Evolutionary conservation across 2,888 invertebrate genomes (phyloP), one percentile per base, ranked within the genome.

Genomic region (Odontomyia ornata): DNA sequence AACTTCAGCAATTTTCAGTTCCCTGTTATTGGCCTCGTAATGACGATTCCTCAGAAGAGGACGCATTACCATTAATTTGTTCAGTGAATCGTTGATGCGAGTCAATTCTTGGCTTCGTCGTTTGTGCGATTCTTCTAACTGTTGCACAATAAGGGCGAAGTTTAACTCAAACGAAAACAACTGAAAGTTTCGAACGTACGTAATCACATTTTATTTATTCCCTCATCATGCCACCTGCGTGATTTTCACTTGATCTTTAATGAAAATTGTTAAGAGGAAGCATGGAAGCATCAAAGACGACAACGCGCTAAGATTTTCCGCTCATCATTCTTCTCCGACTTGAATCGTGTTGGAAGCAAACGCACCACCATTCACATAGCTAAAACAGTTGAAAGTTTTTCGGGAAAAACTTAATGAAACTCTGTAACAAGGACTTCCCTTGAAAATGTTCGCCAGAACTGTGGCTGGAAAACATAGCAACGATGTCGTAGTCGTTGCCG

Each of bases 371-470:
- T 46, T 23, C 25, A 5, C 15, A 0, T 28, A 9, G 9, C 36
- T 36, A 36, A 9, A 36, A 36, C 9, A 36, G 9, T 36, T 9
- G 36, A 27, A 57, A 57, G 30, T 15, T 57, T 73, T 57, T 73
- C 73, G 36, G 21, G 28, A 28, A 23, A 73, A 60, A 73, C 36
- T 60, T 60, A 57, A 73, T 73, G 60, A 36, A 21, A 73, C 18
- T 73, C 57, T 57, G 56, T 60, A 21, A 23, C 36, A 57, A 43
- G 60, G 0, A 30, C 21, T 73, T 30, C 52, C 60, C 52, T 11
- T n/a, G 71, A 69, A 47, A 72, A 60, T 21, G 52, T 30, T 60
- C 43, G 30, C 5, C 13, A 18, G 46, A 11, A 9, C 13, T 46
- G 1, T 25, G n/a, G 13, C 23, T 9, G n/a, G 46, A 65, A 65